Evolutionary conservation across 2,113 vertebrate species (phyloP), one percentile per base, ranked within the genome.

Genomic region (Dicentrarchus labrax): DNA sequence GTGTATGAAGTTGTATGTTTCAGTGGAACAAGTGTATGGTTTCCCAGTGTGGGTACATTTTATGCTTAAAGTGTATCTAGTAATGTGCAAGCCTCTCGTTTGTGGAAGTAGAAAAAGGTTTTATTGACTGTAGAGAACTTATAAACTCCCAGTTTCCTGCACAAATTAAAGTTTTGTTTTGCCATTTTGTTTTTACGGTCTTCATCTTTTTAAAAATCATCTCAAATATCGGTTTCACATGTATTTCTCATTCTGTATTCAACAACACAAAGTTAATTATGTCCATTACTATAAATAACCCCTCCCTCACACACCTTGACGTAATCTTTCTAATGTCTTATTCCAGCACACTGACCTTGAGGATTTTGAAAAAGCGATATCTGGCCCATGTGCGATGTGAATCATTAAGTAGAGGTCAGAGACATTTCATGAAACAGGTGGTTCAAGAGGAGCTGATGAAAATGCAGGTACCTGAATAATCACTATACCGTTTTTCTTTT

Each of bases 361-460:
- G 90, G 50, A 92, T 93, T 60, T 81, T 95, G n/a, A 93, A 86
- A 64, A 88, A 22, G 51, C 84, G 71, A 54, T 96, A 95, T 74
- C 71, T 94, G 86, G 82, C 85, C 13, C 83, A 69, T 41, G 70
- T 78, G 22, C 84, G 65, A 45, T 68, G 60, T 76, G 88, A 92
- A 1, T 82, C 88, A 0, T 78, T 95, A 43, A 88, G 86, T 88
- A 67, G 69, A 94, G 24, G 88, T 83, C 30, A 90, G 30, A 84
- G 60, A 30, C 30, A 12, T 53, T 43, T 91, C 5, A 88, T 95
- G 72, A 95, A 95, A 72, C 71, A 38, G 47, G 89, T 91, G 22
- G 93, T 95, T 39, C 59, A 92, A 75, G 91, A 95, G 69, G 94
- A 95, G 45, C 85, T 95, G 13, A 16, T 89, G 21, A 95, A 94